phyloP scores from a whole-genome alignment of 2,113 vertebrate genomes.

The Tragelaphus scriptus region DNA sequence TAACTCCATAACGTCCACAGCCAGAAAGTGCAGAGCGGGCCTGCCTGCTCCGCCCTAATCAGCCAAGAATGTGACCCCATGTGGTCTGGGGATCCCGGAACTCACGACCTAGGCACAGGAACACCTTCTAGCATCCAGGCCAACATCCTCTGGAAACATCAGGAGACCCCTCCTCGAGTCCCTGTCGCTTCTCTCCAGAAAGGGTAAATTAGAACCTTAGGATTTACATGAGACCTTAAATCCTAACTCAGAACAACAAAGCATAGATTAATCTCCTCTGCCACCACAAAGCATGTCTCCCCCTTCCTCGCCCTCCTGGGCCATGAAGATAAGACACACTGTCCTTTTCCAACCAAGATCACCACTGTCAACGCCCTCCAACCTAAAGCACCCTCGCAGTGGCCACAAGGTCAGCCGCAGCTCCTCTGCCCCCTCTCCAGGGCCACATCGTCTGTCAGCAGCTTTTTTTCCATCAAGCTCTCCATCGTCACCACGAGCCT shows the following conservation, averaged over 20 bases:
- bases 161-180: background rate
- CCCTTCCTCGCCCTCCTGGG: too few relatives aligned
- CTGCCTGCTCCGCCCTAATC: background rate
- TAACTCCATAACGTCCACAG: background rate
- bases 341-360: background rate
- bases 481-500: background rate
- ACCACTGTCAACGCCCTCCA: accelerated
- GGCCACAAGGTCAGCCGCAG: background rate
- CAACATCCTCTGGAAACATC: background rate
- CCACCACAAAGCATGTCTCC: background rate
- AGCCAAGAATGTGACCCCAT: background rate
- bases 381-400: background rate
- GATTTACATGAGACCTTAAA: too few relatives aligned
- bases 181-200: background rate
- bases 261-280: background rate
- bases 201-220: background rate
- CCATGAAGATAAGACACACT: background rate
- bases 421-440: background rate
- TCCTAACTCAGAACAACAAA: background rate
- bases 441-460: background rate
- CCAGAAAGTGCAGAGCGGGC: background rate
- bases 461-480: background rate
- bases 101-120: accelerated
- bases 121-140: background rate
- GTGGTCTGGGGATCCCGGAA: background rate